Evolutionary conservation across 2,888 invertebrate genomes (phyloP).

Genomic region (Papilio gigon): DNA sequence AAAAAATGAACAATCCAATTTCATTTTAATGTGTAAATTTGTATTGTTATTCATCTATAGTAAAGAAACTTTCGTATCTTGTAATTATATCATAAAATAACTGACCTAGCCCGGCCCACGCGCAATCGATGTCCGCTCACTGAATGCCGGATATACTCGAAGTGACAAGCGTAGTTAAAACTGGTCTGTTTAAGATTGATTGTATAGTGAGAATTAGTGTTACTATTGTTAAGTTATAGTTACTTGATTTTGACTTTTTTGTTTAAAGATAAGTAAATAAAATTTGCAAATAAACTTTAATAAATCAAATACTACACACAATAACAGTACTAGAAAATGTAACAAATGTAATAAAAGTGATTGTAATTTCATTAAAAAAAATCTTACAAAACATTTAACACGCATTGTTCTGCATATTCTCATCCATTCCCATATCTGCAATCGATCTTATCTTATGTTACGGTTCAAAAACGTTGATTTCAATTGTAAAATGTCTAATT

Average conservation of each 20-base stretch:
- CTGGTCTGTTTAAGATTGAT: not conserved
- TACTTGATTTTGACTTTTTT: no score
- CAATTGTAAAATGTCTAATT: conserved; percentile 31
- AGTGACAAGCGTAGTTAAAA: conserved; percentile 18
- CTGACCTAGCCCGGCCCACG: conserved; percentile 37
- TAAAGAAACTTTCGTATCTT: conserved; percentile 22
- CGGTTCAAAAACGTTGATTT: conserved; percentile 18
- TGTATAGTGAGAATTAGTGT: not conserved
- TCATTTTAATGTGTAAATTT: not conserved
- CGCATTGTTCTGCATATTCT: conserved; percentile 15
- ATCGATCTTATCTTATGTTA: conserved; percentile 23
- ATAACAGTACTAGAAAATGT: not conserved
- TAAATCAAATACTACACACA: no score
- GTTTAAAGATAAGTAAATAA: no score
- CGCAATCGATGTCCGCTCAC: not conserved
- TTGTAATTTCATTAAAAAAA: not conserved
- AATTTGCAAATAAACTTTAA: no score
- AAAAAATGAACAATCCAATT: no score
- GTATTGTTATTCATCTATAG: conserved; percentile 10
- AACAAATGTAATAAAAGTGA: not conserved
- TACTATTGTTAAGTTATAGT: not conserved
- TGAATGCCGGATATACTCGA: not conserved
- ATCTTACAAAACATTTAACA: conserved; percentile 2
- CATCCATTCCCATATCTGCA: not conserved
- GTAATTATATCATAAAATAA: conserved; percentile 27